Evolutionary conservation across 92 coral and sea anemone genomes (phyloP), one percentile per base, ranked within the genome.

Genomic region (Porites rus): DNA sequence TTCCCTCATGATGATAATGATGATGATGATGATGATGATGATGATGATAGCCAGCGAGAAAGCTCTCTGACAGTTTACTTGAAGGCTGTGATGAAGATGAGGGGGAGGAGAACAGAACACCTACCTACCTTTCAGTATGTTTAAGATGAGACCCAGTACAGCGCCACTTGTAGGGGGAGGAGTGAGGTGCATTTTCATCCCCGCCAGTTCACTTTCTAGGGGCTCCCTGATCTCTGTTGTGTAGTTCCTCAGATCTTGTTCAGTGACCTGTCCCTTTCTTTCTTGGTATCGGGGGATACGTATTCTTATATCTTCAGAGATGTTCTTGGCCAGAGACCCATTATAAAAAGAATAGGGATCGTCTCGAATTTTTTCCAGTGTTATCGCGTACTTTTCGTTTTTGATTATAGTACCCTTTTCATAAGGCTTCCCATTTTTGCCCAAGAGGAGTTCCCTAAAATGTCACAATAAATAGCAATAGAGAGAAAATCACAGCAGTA

Each of bases 161-260:
- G 97, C 81, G 14, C 98, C 98, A 58, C 97, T 88, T n/a, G 98
- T 72, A 28, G 98, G 97, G 69, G 95, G 95, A 38, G 98, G 97
- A 80, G 86, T 83, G 46, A 93, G 79, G 90, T 87, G 85, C 97
- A 94, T 91, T 59, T 80, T 92, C 83, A 81, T 71, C 4, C 69
- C 83, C 18, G 86, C 68, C 8, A 95, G 63, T 17, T 93, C 75
- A 59, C 70, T 75, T 65, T 87, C 28, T 25, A 87, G 70, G 20
- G 77, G 76, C 10, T 77, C 74, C 46, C 88, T 80, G 8, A 17
- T 65, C 10, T 24, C 46, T 14, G 86, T 92, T 20, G 31, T 8
- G 77, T 95, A 95, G 8, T 73, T 87, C 77, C 78, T 78, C 51
- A 95, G 82, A 84, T 95, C 98, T 24, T 74, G 82, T 7, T 52